Conservation (phyloP, 2,113 vertebrate genomes). For the Sapajus apella region DNA sequence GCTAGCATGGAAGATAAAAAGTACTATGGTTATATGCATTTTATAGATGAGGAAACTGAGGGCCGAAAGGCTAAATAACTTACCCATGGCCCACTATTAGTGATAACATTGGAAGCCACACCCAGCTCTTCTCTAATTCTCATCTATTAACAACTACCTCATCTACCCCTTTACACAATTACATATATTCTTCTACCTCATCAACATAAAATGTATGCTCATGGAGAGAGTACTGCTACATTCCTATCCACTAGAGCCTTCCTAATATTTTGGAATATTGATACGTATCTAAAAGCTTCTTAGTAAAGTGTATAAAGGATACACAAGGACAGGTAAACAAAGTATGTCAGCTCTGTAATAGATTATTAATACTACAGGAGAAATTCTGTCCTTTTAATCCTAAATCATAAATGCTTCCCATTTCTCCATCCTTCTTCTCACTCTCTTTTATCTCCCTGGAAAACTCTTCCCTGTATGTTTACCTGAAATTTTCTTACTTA, state of each 20-base stretch:
- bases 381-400: conserved; percentile 1
- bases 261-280: not conserved
- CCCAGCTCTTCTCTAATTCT: not conserved
- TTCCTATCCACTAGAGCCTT: not conserved
- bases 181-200: not conserved
- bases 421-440: not conserved
- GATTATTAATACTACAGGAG: not conserved
- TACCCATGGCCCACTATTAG: not conserved
- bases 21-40: not conserved
- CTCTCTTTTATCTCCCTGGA: not conserved
- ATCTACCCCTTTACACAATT: not conserved
- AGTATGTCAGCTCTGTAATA: not conserved
- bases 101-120: not conserved
- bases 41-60: conserved; percentile 37
- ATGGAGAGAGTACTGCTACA: not conserved
- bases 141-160: not conserved
- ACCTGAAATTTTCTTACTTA: conserved; percentile 8
- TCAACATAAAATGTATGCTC: not conserved
- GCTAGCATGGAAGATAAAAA: not conserved
- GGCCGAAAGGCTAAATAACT: not conserved
- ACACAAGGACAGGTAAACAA: not conserved
- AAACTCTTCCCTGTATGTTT: not conserved
- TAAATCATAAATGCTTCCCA: conserved; percentile 27
- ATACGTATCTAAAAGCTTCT: conserved; percentile 39
- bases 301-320: not conserved